Evolutionary conservation across 2,113 vertebrate genomes (phyloP).

Genomic region (Oreotragus oreotragus): DNA sequence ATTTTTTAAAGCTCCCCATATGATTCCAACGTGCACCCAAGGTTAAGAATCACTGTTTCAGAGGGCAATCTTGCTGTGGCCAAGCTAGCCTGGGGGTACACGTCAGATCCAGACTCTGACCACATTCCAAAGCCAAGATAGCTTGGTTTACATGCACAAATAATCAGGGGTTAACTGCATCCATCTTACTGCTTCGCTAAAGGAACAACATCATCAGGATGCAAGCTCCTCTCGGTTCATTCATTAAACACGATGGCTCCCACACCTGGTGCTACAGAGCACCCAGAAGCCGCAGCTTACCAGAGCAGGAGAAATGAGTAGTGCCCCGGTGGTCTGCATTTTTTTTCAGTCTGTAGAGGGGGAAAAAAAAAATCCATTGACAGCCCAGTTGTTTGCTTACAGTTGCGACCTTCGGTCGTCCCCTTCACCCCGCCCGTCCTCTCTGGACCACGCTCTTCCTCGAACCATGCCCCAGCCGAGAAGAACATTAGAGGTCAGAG

Average conservation of each 20-base stretch:
- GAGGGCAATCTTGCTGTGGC: background rate
- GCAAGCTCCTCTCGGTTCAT: conserved; percentile 7
- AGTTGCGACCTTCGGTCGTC: conserved; percentile 44
- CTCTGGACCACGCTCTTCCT: conserved; percentile 23
- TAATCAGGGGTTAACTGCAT: background rate
- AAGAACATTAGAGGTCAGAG: conserved; percentile 61
- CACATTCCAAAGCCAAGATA: background rate
- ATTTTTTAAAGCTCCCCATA: background rate
- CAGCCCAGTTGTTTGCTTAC: background rate
- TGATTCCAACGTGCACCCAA: background rate
- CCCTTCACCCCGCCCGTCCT: background rate
- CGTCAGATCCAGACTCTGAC: background rate
- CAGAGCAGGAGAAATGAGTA: conserved; percentile 89
- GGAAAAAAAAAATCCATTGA: background rate
- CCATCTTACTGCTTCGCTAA: background rate
- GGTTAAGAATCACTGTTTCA: background rate
- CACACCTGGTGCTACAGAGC: background rate
- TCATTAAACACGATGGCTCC: conserved; percentile 9
- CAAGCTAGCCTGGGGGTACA: background rate
- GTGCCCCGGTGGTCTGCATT: conserved; percentile 94
- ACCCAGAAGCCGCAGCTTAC: conserved; percentile 79
- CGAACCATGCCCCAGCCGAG: background rate
- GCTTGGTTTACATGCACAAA: background rate
- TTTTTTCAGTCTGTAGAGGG: conserved; percentile 54
- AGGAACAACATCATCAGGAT: background rate